Conservation (phyloP, 2,113 vertebrate genomes). For the Anolis carolinensis region DNA sequence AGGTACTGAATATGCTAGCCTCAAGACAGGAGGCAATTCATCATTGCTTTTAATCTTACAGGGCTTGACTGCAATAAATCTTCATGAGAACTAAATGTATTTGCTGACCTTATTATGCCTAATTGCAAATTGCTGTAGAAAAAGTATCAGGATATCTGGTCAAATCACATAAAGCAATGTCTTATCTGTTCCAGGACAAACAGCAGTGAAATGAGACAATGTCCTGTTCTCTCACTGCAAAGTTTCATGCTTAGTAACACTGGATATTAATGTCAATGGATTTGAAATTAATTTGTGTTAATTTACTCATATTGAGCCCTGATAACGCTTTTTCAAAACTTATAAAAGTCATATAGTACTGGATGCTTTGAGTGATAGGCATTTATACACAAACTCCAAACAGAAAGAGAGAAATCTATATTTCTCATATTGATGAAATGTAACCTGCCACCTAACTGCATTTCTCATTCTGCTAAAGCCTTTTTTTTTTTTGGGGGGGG, state of each 20-base stretch:
- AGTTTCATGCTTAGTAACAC: conserved; percentile 13
- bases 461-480: conserved; percentile 4
- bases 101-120: conserved; percentile 41
- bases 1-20: conserved; percentile 31
- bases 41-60: conserved; percentile 50
- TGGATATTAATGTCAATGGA: conserved; percentile 37
- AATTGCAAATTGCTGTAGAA: neutral
- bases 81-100: conserved; percentile 41
- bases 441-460: conserved; percentile 6
- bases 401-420: neutral
- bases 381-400: neutral
- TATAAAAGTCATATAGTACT: conserved; percentile 13
- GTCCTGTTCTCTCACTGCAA: neutral
- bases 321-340: conserved; percentile 26
- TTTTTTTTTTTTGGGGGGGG: conserved; percentile 1
- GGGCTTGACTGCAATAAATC: conserved; percentile 50
- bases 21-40: conserved; percentile 13
- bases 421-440: neutral
- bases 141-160: neutral
- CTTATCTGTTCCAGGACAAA: conserved; percentile 5
- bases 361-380: neutral
- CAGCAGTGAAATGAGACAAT: neutral
- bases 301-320: neutral
- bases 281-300: conserved; percentile 35
- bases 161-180: conserved; percentile 9